A percentile compares a stretch with the other conserved stretches of the same genome.
phyloP scores from a whole-genome alignment of 2,888 invertebrate genomes.

The Euzophera pinguis region DNA sequence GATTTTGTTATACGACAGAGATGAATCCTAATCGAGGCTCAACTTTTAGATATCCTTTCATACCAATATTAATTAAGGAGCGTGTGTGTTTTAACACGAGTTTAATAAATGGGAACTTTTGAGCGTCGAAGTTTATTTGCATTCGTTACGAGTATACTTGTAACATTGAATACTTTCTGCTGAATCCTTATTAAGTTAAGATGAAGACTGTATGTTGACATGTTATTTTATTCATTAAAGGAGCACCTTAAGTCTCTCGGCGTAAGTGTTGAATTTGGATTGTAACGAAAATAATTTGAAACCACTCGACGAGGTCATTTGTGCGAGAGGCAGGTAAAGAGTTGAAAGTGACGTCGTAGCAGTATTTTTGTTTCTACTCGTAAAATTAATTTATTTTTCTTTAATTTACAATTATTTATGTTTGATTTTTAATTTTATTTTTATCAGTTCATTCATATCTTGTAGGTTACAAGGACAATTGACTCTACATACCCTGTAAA shows the following conservation, averaged over 20 bases:
- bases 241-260: conserved; percentile 55
- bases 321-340: conserved; percentile 36
- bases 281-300: conserved; percentile 73
- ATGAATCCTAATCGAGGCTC: conserved; percentile 53
- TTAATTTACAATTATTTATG: too few species aligned
- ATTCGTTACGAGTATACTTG: conserved; percentile 64
- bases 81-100: conserved; percentile 53
- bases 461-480: too few species aligned
- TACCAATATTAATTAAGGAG: conserved; percentile 65
- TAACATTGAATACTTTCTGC: conserved; percentile 71
- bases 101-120: conserved; percentile 62
- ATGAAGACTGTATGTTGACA: conserved; percentile 73
- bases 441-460: too few species aligned
- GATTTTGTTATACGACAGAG: conserved; percentile 15
- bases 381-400: too few species aligned
- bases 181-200: conserved; percentile 76
- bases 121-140: conserved; percentile 61
- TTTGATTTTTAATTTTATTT: too few species aligned
- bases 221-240: conserved; percentile 78
- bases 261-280: conserved; percentile 64
- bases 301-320: conserved; percentile 69
- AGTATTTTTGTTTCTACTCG: background rate
- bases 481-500: too few species aligned
- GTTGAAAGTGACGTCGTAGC: conserved; percentile 8
- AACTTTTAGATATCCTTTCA: conserved; percentile 73